phyloP scores from a whole-genome alignment of 2,797 vertebrate species.

The Myotis myotis region DNA sequence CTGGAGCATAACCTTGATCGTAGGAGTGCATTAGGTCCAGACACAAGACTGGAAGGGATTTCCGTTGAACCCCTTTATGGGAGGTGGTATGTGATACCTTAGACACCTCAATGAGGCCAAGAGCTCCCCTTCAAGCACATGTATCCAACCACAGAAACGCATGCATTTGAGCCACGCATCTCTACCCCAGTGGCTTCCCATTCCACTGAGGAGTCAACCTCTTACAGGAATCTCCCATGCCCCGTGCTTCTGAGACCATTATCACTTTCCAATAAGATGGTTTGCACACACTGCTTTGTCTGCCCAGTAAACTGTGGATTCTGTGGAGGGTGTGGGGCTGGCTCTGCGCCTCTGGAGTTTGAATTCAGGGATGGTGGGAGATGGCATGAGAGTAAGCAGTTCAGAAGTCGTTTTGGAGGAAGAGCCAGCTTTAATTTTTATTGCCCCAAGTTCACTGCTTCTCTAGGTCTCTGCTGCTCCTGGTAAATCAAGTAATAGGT shows the following conservation, averaged over 20 bases:
- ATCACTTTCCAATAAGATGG: background rate
- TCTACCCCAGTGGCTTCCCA: background rate
- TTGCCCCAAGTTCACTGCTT: background rate
- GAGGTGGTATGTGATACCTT: background rate
- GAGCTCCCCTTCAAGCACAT: background rate
- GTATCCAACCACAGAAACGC: background rate
- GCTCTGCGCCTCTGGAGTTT: background rate
- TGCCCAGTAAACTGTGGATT: background rate
- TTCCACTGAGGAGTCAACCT: background rate
- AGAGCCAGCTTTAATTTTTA: background rate
- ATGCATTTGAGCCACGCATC: background rate
- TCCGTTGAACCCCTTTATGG: background rate
- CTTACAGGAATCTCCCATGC: background rate
- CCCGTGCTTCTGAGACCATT: background rate
- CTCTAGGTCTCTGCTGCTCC: fast-evolving
- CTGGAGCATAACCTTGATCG: background rate
- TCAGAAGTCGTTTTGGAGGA: background rate
- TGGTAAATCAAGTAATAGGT: background rate
- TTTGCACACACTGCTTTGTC: background rate
- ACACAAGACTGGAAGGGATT: background rate
- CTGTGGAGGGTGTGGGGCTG: background rate
- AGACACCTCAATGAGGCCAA: background rate
- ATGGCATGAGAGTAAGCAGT: background rate
- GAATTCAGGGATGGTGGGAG: background rate
- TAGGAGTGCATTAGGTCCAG: too few relatives aligned